These are phyloP conservation scores for Caenorhabditis briggsae DNA, from an alignment of 1,140 invertebrate species.

Conservation along the genomic window DNA sequence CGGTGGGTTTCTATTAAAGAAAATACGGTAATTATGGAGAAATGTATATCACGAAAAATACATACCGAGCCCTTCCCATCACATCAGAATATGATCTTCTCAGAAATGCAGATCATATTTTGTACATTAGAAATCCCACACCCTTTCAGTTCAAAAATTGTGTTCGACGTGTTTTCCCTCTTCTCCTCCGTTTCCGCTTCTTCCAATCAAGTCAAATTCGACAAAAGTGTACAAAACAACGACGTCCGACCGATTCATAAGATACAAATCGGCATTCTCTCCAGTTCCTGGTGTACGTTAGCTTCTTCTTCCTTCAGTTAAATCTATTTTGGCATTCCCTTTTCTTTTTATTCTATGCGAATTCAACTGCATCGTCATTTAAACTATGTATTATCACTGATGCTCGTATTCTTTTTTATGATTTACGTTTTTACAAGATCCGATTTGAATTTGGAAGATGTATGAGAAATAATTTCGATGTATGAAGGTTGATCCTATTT, in stretches of 20 bases:
- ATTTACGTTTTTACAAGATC: slow-evolving; percentile 15
- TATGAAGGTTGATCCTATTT: too few relatives aligned
- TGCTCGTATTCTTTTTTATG: not conserved
- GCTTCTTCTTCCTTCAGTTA: not conserved
- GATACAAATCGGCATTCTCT: not conserved
- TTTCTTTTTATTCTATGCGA: slow-evolving; percentile 22
- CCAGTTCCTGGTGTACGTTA: not conserved
- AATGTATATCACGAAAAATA: too few relatives aligned
- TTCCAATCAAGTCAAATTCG: not conserved
- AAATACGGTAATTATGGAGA: too few relatives aligned
- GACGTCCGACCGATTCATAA: not conserved
- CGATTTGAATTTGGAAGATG: not conserved
- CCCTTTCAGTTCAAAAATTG: not conserved
- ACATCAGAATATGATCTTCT: too few relatives aligned
- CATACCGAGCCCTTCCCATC: too few relatives aligned
- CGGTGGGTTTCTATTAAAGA: too few relatives aligned
- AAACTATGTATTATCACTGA: slow-evolving; percentile 16
- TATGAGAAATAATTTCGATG: not conserved
- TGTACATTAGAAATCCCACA: too few relatives aligned
- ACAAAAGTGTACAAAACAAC: not conserved
- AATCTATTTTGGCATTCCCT: not conserved
- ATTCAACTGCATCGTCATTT: slow-evolving; percentile 38
- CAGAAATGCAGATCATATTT: too few relatives aligned
- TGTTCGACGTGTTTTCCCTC: not conserved
- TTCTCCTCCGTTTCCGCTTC: not conserved